Percentiles rank a stretch among this genome's conserved stretches.
Evolutionary conservation across 2,888 invertebrate species (phyloP).

Genomic region (Gerris lacustris): DNA sequence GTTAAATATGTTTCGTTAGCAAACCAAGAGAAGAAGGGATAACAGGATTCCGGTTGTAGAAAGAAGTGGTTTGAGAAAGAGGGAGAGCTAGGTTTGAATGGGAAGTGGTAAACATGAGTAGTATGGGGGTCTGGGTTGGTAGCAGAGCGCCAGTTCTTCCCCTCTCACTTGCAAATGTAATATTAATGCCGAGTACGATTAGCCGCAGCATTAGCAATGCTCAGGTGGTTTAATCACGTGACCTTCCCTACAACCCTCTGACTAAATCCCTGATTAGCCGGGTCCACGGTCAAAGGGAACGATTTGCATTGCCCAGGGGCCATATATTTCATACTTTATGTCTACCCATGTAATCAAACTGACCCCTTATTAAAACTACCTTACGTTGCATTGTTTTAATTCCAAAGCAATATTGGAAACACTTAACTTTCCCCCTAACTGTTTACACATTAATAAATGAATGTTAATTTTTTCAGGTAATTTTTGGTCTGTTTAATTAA

Average conservation of each 20-base stretch:
- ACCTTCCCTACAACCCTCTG: background rate
- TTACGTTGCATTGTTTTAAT: background rate
- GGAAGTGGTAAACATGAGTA: too few species aligned
- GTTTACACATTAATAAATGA: too few species aligned
- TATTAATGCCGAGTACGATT: slow-evolving; percentile 1
- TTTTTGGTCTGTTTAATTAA: too few species aligned
- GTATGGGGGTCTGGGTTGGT: too few species aligned
- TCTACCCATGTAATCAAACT: background rate
- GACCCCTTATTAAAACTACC: background rate
- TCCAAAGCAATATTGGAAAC: background rate
- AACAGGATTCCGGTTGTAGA: too few species aligned
- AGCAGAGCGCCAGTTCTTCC: too few species aligned
- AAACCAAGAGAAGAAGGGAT: too few species aligned
- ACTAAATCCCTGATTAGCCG: background rate
- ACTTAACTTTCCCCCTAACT: too few species aligned
- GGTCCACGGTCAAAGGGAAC: background rate
- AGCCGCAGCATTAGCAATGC: slow-evolving; percentile 3
- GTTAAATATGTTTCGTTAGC: too few species aligned
- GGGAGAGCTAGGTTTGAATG: too few species aligned
- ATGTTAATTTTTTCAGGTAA: too few species aligned
- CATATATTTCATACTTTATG: background rate
- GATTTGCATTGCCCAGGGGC: background rate
- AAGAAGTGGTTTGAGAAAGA: too few species aligned
- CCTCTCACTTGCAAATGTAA: background rate
- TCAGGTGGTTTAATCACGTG: background rate